Percentiles rank a stretch among this genome's conserved stretches.
phyloP scores from a whole-genome alignment of 2,888 invertebrate genomes.

The Meiosimyza decipiens region DNA sequence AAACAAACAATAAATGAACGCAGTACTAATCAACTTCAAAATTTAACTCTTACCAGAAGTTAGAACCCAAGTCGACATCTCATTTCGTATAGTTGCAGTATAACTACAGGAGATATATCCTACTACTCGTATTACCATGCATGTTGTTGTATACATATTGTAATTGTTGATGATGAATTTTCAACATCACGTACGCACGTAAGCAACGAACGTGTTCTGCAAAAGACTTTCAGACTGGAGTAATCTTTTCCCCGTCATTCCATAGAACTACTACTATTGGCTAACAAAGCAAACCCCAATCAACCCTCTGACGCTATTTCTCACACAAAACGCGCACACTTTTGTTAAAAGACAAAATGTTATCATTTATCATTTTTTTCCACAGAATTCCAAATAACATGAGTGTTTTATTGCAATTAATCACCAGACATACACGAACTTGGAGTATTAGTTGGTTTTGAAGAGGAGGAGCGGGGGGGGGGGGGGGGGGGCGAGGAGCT shows the following conservation, averaged over 20 bases:
- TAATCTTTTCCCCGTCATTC: conserved; percentile 44
- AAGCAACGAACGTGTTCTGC: conserved; percentile 58
- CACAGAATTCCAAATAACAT: conserved; percentile 41
- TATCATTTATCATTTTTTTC: conserved; percentile 60
- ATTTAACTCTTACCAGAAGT: no score
- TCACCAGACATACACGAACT: conserved; percentile 48
- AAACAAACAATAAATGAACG: no score
- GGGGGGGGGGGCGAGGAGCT: no score
- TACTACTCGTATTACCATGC: no score
- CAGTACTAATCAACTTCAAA: no score
- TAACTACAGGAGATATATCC: no score
- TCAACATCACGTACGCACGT: conserved; percentile 60
- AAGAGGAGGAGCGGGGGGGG: no score
- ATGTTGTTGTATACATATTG: not conserved
- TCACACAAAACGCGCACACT: conserved; percentile 34
- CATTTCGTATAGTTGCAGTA: no score
- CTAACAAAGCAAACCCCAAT: not conserved
- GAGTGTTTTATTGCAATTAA: conserved; percentile 65
- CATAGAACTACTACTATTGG: conserved; percentile 43
- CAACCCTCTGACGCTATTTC: conserved; percentile 33
- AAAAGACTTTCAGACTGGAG: conserved; percentile 3
- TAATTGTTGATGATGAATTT: conserved; percentile 56
- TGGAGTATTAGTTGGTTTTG: no score
- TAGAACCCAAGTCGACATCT: no score
- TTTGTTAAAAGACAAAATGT: conserved; percentile 49